These are phyloP conservation scores for Papilio polytes DNA, from an alignment of 1,140 invertebrate species.

Conservation along the genomic window DNA sequence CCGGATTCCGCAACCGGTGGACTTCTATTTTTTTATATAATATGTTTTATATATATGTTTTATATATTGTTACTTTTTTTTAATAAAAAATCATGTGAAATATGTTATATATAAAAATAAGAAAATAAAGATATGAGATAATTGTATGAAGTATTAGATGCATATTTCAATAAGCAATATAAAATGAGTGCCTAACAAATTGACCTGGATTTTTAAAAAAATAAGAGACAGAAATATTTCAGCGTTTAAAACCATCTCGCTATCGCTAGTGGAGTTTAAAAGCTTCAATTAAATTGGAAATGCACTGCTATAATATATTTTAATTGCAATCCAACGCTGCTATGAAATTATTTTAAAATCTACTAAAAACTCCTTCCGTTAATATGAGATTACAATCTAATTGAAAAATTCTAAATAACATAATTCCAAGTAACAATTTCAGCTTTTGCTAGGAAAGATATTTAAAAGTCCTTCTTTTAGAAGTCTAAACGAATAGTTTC, in stretches of 20 bases:
- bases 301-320: neutral
- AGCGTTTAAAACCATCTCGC: constrained; percentile 1
- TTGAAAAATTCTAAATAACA: neutral
- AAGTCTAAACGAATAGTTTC: neutral
- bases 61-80: too few relatives aligned
- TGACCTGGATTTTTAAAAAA: neutral
- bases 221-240: constrained; percentile 8
- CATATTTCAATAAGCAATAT: neutral
- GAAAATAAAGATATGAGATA: too few relatives aligned
- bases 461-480: neutral
- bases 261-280: neutral
- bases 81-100: too few relatives aligned
- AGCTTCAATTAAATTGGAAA: constrained; percentile 12
- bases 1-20: too few relatives aligned
- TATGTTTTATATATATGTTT: too few relatives aligned
- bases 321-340: neutral
- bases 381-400: neutral
- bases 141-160: neutral
- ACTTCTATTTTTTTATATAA: too few relatives aligned
- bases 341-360: neutral
- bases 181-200: neutral
- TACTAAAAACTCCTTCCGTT: neutral
- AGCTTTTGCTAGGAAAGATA: neutral
- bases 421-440: neutral
- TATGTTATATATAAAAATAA: too few relatives aligned